These are phyloP conservation scores for Zoroaster sp. DNA, from an alignment of 53 echinoderm and acorn worm genomes.

Conservation along the genomic window DNA sequence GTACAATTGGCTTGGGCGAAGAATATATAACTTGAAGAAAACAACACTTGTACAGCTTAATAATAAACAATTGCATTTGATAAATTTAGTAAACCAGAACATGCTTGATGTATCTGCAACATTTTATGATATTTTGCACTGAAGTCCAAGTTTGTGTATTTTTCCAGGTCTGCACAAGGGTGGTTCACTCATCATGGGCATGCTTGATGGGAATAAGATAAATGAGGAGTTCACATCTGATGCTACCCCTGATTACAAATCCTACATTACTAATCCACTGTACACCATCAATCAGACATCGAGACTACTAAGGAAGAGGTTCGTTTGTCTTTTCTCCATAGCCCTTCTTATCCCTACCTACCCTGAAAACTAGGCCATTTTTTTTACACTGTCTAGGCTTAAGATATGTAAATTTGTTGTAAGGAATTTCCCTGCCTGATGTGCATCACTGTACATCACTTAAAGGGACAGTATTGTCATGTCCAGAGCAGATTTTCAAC, in stretches of 20 bases:
- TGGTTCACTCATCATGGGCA: constrained; percentile 36
- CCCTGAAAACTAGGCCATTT: no score
- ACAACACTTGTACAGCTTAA: no score
- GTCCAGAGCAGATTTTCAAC: no score
- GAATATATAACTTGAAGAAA: not conserved
- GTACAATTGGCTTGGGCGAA: not conserved
- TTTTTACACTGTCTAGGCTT: no score
- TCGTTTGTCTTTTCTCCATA: no score
- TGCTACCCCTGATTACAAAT: constrained; percentile 30
- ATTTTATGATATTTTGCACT: not conserved
- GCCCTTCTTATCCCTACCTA: no score
- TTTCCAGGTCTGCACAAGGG: constrained; percentile 48
- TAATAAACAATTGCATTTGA: no score
- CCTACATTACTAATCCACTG: constrained; percentile 54
- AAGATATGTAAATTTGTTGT: no score
- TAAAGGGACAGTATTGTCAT: no score
- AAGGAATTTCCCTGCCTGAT: no score
- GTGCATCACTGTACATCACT: no score
- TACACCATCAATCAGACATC: constrained; percentile 17
- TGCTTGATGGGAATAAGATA: constrained; percentile 10
- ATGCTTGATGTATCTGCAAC: not conserved
- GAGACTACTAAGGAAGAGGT: constrained; percentile 42
- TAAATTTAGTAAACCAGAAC: not conserved
- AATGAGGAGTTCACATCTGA: constrained; percentile 60
- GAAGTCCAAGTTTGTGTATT: not conserved